Conservation (phyloP, 2,113 vertebrate genomes). For the Silurus meridionalis region DNA sequence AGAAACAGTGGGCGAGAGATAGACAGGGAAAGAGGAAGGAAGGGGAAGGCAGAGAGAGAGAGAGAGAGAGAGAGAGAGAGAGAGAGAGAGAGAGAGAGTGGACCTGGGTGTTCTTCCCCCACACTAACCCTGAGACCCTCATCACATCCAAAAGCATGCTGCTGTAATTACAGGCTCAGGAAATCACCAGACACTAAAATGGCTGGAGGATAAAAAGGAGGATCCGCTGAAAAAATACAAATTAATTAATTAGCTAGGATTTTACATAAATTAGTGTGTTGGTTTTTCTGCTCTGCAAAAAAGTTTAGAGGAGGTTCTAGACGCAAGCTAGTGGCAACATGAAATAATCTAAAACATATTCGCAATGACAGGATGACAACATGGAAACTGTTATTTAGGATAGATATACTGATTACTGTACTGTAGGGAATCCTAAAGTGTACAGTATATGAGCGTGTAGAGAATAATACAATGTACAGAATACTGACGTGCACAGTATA, state of each 20-base stretch:
- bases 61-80: neutral
- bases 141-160: slow-evolving; percentile 59
- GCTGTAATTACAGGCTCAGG: slow-evolving; percentile 75
- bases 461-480: neutral
- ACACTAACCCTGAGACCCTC: slow-evolving; percentile 55
- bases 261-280: neutral
- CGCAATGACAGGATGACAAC: neutral
- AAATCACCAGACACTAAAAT: slow-evolving; percentile 76
- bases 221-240: neutral
- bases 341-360: neutral
- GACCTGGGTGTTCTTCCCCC: slow-evolving; percentile 29
- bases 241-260: neutral
- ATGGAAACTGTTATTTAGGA: neutral
- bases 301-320: neutral
- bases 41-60: neutral
- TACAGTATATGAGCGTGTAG: no score
- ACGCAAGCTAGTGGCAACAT: neutral
- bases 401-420: neutral
- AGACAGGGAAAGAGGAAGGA: neutral
- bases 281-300: neutral
- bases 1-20: neutral
- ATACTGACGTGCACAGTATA: neutral
- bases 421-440: neutral
- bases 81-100: neutral
- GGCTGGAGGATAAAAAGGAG: slow-evolving; percentile 45